Percentiles rank a stretch among this genome's conserved stretches.
Evolutionary conservation across 2,113 vertebrate species (phyloP).

Genomic region (Micronisus gabar): DNA sequence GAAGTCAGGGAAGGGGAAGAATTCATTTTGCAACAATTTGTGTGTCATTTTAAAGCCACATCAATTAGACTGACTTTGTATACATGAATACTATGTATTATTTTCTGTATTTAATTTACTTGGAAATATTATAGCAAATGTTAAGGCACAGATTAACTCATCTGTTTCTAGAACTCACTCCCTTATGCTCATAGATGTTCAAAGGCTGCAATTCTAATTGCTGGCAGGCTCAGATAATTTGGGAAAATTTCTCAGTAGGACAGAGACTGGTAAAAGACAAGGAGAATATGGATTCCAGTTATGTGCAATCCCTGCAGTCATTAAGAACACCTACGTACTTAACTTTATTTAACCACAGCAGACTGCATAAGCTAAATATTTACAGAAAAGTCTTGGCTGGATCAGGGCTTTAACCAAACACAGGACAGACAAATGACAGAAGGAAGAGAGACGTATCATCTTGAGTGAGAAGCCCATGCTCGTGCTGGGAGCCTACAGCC

Average conservation of each 20-base stretch:
- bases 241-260: background rate
- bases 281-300: background rate
- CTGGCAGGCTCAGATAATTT: background rate
- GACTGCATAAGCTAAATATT: constrained; percentile 33
- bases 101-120: background rate
- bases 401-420: constrained; percentile 23
- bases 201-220: background rate
- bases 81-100: background rate
- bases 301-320: background rate
- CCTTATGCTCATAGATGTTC: background rate
- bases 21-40: background rate
- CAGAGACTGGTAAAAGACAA: background rate
- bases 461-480: background rate
- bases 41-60: background rate
- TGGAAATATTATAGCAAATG: background rate
- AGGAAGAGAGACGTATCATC: background rate
- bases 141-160: background rate
- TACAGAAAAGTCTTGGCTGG: constrained; percentile 20
- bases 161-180: background rate
- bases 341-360: constrained; percentile 34
- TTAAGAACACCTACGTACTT: constrained; percentile 36
- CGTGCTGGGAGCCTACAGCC: background rate
- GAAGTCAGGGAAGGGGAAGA: background rate
- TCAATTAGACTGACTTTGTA: background rate
- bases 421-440: background rate